phyloP scores from a whole-genome alignment of 92 coral and sea anemone species.

The Epizoanthus stellaris region DNA sequence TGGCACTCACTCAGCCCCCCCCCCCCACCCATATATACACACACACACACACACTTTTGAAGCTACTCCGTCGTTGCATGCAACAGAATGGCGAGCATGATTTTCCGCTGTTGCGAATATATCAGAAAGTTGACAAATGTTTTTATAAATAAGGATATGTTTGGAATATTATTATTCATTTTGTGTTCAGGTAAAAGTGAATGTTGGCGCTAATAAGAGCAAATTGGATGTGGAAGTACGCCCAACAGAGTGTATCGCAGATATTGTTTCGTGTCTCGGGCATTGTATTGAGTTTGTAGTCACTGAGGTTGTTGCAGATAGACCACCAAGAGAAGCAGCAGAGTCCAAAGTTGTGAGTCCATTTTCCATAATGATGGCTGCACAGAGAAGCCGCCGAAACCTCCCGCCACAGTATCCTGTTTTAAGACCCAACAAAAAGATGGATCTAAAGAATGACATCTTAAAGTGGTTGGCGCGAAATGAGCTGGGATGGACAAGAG shows the following conservation, averaged over 20 bases:
- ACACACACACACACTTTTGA: no score
- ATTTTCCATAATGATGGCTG: conserved; percentile 53
- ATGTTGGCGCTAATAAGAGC: conserved; percentile 20
- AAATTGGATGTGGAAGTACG: conserved; percentile 31
- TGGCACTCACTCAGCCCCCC: no score
- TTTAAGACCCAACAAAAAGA: conserved; percentile 37
- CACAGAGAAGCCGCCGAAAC: conserved; percentile 37
- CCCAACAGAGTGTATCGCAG: conserved; percentile 14
- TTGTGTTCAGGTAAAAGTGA: conserved; percentile 36
- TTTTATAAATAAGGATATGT: not conserved
- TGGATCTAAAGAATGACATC: conserved; percentile 66
- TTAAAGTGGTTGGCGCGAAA: conserved; percentile 61
- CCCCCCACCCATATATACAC: no score
- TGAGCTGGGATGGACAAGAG: conserved; percentile 62
- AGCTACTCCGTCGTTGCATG: no score
- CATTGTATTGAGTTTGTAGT: conserved; percentile 23
- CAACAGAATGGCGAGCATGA: no score
- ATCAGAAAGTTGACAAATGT: not conserved
- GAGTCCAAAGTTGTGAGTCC: not conserved
- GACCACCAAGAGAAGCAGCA: not conserved
- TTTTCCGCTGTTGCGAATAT: no score
- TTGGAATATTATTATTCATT: not conserved
- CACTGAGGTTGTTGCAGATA: conserved; percentile 8
- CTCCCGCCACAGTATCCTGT: conserved; percentile 44
- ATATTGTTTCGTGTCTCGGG: conserved; percentile 38